phyloP scores from a whole-genome alignment of 2,888 invertebrate species.

The Loripinus fragilis region DNA sequence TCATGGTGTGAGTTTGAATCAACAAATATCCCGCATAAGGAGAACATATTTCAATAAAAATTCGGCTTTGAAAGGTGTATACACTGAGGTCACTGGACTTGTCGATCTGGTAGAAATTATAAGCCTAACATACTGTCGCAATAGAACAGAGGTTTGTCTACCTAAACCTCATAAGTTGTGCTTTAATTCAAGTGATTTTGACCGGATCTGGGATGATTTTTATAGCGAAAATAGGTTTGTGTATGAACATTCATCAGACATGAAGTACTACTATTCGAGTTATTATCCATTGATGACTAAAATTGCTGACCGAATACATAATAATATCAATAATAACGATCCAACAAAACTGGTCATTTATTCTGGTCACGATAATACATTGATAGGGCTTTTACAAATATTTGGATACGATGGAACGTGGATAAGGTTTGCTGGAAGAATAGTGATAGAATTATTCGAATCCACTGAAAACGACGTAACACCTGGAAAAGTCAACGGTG shows the following conservation, averaged over 20 bases:
- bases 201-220: conserved; percentile 67
- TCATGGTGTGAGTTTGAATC: conserved; percentile 86
- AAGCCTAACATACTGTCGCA: conserved; percentile 93
- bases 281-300: conserved; percentile 93
- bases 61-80: conserved; percentile 87
- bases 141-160: conserved; percentile 91
- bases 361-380: conserved; percentile 96
- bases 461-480: conserved; percentile 24
- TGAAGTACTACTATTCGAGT: conserved; percentile 88
- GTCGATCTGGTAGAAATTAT: conserved; percentile 91
- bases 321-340: conserved; percentile 34
- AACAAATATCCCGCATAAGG: conserved; percentile 25
- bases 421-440: conserved; percentile 93
- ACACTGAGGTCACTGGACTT: conserved; percentile 87
- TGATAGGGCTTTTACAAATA: conserved; percentile 92
- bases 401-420: conserved; percentile 88
- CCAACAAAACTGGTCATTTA: conserved; percentile 88
- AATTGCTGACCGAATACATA: conserved; percentile 85
- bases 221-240: conserved; percentile 60
- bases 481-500: too few species aligned
- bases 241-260: conserved; percentile 87
- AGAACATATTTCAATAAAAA: conserved; percentile 19
- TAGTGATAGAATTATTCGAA: conserved; percentile 93
- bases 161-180: too few species aligned
- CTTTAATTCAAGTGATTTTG: conserved; percentile 84